Evolutionary conservation across 2,113 vertebrate genomes (phyloP), one percentile per base, ranked within the genome.

Genomic region (Rana temporaria): DNA sequence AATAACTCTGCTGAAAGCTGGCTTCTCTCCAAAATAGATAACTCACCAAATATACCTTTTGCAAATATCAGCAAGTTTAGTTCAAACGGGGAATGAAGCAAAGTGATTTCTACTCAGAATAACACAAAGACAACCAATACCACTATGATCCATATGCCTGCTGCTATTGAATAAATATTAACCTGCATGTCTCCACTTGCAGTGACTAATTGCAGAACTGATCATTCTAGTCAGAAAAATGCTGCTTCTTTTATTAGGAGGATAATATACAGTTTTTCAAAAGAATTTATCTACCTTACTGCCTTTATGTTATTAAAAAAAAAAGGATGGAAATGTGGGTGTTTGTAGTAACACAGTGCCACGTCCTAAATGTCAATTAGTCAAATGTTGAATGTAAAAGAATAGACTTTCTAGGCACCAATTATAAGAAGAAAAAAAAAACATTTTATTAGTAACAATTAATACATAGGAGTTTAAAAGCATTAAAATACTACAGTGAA

Each of bases 21-120:
- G 72, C n/a, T 38, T 42, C 19, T 42, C 22, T 56, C 72, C 72
- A 75, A 59, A 12, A 56, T 14, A 62, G 6, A 32, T 75, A 57
- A 75, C 32, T 62, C 56, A 18, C 34, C 16, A 56, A 20, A 74
- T 19, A 19, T 22, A 59, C 19, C 26, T 59, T 75, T 60, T 75
- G 56, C 72, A 62, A 75, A 75, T 75, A 38, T 75, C 72, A 75
- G 72, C 72, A 75, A 75, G 72, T 34, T 62, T 60, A 22, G 18
- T 74, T 74, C 30, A 74, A 59, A 74, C 18, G 60, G 32, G 32
- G 57, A 75, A 60, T 75, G 30, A 75, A 38, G 72, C 53, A 60
- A 60, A 62, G 38, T 34, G 59, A 12, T 60, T 75, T 75, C 57
- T 75, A 57, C 60, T 75, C 26, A 75, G 60, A 62, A 42, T 57